These are phyloP conservation scores for Antheraea yamamai DNA, from an alignment of 2,888 invertebrate species.

Conservation along the genomic window DNA sequence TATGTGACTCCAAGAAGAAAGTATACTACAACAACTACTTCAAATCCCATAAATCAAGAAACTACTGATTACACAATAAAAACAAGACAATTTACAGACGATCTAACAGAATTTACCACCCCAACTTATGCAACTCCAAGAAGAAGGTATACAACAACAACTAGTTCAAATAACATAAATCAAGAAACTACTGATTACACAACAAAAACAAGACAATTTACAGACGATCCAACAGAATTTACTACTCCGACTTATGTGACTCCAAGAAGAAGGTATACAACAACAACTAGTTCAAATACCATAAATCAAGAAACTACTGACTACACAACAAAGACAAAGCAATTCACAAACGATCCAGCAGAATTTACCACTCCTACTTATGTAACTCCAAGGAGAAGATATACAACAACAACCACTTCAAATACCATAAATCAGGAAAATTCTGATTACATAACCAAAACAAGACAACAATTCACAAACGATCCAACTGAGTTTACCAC, in stretches of 20 bases:
- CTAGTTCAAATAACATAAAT: conserved; percentile 9
- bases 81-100: conserved; percentile 5
- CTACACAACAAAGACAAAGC: neutral
- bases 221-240: neutral
- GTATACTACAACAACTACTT: neutral
- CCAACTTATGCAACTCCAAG: neutral
- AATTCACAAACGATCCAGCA: neutral
- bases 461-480: conserved; percentile 25
- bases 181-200: conserved; percentile 1
- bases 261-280: conserved; percentile 5
- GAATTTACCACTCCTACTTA: conserved; percentile 2
- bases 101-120: conserved; percentile 8
- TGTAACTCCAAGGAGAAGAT: neutral
- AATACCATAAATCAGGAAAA: conserved; percentile 27
- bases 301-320: conserved; percentile 7
- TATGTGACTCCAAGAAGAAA: conserved; percentile 5
- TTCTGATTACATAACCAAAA: conserved; percentile 29
- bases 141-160: conserved; percentile 1
- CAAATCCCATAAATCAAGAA: conserved; percentile 13
- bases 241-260: neutral
- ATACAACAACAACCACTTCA: neutral
- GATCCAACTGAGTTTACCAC: conserved; percentile 27
- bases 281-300: neutral
- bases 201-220: neutral
- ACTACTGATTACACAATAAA: neutral